These are phyloP conservation scores for Petrocephalus zakoni DNA, from an alignment of 2,113 vertebrate species.

Conservation along the genomic window DNA sequence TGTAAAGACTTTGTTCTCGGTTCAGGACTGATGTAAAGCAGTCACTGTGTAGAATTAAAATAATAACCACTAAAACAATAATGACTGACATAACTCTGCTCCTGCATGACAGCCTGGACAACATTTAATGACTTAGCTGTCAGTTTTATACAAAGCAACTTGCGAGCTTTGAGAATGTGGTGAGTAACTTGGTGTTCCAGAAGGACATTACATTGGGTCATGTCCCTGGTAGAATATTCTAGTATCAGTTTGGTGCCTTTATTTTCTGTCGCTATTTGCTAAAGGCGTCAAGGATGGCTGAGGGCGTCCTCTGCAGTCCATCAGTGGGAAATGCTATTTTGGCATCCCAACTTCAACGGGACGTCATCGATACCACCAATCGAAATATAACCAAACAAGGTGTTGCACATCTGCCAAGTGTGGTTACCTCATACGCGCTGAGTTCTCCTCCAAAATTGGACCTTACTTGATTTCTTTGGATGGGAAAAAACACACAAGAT, in stretches of 20 bases:
- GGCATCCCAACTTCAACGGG: not conserved
- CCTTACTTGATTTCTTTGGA: not conserved
- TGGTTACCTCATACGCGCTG: not conserved
- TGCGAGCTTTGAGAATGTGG: not conserved
- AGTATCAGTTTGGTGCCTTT: not conserved
- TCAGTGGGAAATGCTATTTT: not conserved
- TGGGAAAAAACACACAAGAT: not conserved
- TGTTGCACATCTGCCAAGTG: not conserved
- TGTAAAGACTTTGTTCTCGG: not conserved
- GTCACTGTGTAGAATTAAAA: not conserved
- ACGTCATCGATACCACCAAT: not conserved
- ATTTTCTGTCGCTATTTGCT: not conserved
- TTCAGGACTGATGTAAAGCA: not conserved
- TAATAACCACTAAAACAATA: not conserved
- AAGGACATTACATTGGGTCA: not conserved
- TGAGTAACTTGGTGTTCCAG: not conserved
- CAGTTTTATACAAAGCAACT: not conserved
- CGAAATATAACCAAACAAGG: not conserved
- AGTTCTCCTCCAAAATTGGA: not conserved
- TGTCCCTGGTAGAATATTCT: constrained; percentile 1
- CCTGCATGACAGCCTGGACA: not conserved
- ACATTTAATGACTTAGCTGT: not conserved
- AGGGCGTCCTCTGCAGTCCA: not conserved
- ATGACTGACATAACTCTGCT: not conserved
- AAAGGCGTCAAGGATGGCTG: not conserved